These are phyloP conservation scores for Argyresthia albistria DNA, from an alignment of 2,888 invertebrate genomes.

Conservation along the genomic window DNA sequence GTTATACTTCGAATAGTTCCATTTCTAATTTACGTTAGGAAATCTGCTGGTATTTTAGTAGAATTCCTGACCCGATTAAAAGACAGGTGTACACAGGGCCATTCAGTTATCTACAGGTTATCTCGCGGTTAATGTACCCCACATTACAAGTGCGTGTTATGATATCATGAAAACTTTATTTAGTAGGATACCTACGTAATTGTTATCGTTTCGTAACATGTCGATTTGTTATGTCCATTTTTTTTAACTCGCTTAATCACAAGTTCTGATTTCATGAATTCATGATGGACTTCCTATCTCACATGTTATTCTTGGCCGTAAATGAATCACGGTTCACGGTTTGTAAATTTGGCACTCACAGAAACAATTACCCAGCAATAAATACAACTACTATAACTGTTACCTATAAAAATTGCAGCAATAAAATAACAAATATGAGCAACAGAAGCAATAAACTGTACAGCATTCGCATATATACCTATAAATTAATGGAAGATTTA, in stretches of 20 bases:
- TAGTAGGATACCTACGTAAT: too few relatives aligned
- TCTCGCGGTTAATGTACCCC: slow-evolving; percentile 18
- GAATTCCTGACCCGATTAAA: too few relatives aligned
- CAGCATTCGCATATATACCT: slow-evolving; percentile 17
- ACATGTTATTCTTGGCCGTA: too few relatives aligned
- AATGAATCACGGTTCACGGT: too few relatives aligned
- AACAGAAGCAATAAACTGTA: slow-evolving; percentile 33
- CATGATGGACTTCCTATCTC: too few relatives aligned
- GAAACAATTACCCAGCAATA: slow-evolving; percentile 19
- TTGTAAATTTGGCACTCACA: slow-evolving; percentile 36
- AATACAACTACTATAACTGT: slow-evolving; percentile 6
- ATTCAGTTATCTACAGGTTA: slow-evolving; percentile 1
- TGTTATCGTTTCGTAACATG: too few relatives aligned
- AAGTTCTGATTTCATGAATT: too few relatives aligned
- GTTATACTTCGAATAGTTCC: too few relatives aligned
- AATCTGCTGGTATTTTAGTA: slow-evolving; percentile 5
- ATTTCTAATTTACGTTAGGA: background rate
- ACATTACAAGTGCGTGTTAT: background rate
- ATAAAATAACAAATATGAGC: slow-evolving; percentile 25
- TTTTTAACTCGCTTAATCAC: too few relatives aligned
- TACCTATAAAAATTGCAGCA: slow-evolving; percentile 28
- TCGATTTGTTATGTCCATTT: too few relatives aligned
- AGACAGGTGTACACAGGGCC: too few relatives aligned
- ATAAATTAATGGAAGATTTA: slow-evolving; percentile 56
- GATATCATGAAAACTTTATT: background rate